Base-by-base conservation (phyloP, 2,888 invertebrate species). In the Cephus nigrinus region DNA sequence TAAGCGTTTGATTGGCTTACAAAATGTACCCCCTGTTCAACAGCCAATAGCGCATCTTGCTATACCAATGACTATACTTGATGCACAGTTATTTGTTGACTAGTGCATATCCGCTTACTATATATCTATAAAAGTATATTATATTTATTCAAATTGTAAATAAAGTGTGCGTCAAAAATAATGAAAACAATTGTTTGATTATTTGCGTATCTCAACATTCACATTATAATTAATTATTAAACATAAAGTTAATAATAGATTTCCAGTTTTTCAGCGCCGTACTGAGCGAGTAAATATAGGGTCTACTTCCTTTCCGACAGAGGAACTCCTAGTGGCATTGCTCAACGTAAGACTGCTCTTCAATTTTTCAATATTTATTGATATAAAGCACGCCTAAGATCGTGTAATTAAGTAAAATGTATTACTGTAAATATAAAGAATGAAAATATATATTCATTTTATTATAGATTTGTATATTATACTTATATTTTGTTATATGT, bases 281-380 rank as follows among this genome's bases (percentile, higher is more conserved):
- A 55, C 23, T 55, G 2, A 55, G 55, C 23, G 23, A 55, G 55
- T 23, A 55, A 55, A 55, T 55, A 55, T 23, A 55, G 9, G 78
- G 78, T 76, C 78, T 73, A 81, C 82, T 85, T 90, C 87, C 86
- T 88, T 89, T 90, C 86, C 87, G 78, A 78, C 79, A 82, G 80
- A 83, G 88, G 86, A 87, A 87, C 94, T 95, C 95, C 95, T 95
- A 94, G 95, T 96, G 96, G 96, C 96, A 94, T 95, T 92, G 93
- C 93, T 92, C 94, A 93, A 94, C 95, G 96, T 95, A 93, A 95
- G 95, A 55, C 23, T 55, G 9, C 23, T 55, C 55, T 23, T 55
- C 55, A 55, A 55, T 55, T 55, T 55, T 55, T 9, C 55, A 23
- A 55, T 55, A 55, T 55, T 55, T 55, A 23, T 4, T 55, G 15